Evolutionary conservation across 1,140 invertebrate genomes (phyloP).

Genomic region (Bicyclus anynana): DNA sequence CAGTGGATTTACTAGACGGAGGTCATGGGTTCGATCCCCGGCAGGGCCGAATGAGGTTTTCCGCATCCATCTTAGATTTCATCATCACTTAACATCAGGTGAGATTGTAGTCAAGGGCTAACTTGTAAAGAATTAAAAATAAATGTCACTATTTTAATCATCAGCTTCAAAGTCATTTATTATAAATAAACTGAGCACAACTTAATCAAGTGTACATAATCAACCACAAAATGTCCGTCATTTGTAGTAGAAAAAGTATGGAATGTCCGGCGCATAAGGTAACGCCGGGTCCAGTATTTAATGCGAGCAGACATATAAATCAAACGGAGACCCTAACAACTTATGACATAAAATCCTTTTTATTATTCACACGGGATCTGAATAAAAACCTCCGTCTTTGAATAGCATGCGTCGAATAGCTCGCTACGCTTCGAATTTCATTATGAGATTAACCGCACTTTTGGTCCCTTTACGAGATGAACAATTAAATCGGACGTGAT

Average conservation of each 20-base stretch:
- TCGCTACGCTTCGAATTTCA: constrained; percentile 54
- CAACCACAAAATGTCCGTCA: background rate
- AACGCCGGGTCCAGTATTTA: constrained; percentile 48
- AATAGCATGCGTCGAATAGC: constrained; percentile 32
- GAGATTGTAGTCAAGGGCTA: too few relatives aligned
- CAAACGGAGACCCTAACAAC: constrained; percentile 52
- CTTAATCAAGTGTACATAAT: constrained; percentile 1
- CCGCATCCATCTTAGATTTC: too few relatives aligned
- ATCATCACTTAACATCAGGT: too few relatives aligned
- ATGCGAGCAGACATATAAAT: constrained; percentile 61
- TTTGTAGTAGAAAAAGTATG: background rate
- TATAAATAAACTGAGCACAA: background rate
- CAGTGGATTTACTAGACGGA: too few relatives aligned
- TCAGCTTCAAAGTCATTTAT: too few relatives aligned
- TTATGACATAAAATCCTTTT: constrained; percentile 68
- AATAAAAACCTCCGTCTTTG: constrained; percentile 39
- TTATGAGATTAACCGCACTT: constrained; percentile 59
- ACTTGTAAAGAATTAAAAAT: too few relatives aligned
- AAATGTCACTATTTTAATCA: too few relatives aligned
- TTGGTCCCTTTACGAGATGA: constrained; percentile 50
- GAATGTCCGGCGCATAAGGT: constrained; percentile 17
- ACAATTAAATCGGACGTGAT: constrained; percentile 63
- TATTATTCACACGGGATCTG: constrained; percentile 52
- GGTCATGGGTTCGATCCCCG: too few relatives aligned
- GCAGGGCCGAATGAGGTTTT: too few relatives aligned